These are phyloP conservation scores for Oikopleura dioica DNA, from an alignment of 23 tunicate genomes.

Conservation along the genomic window DNA sequence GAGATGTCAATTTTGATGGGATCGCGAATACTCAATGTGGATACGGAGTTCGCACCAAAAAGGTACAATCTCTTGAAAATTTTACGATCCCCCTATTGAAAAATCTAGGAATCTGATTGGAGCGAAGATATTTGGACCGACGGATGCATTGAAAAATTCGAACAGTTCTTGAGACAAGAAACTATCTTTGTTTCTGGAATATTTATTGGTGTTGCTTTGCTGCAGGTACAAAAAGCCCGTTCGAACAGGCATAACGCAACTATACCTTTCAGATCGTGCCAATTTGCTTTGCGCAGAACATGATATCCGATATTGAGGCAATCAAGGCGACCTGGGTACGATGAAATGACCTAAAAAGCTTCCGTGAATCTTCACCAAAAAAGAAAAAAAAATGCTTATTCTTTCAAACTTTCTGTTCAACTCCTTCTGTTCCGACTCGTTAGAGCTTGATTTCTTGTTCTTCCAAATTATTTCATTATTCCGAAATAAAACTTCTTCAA, in stretches of 20 bases:
- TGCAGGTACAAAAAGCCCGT: conserved; percentile 45
- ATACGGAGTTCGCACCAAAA: conserved; percentile 42
- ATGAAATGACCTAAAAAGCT: too few species aligned
- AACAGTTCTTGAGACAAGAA: conserved; percentile 46
- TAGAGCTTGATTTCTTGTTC: too few species aligned
- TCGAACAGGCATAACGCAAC: too few species aligned
- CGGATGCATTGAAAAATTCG: conserved; percentile 49
- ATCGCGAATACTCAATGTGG: conserved; percentile 74
- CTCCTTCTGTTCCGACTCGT: too few species aligned
- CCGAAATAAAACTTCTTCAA: too few species aligned
- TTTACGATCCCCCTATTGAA: too few species aligned
- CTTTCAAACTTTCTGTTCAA: too few species aligned
- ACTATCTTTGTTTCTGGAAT: conserved; percentile 43
- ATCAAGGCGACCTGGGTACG: conserved; percentile 66
- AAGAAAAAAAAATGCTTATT: too few species aligned
- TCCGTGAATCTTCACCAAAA: too few species aligned
- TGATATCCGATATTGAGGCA: conserved; percentile 60
- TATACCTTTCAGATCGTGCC: conserved; percentile 76
- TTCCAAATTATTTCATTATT: too few species aligned
- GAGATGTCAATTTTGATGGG: background rate
- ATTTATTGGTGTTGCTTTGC: conserved; percentile 48
- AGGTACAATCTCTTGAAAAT: too few species aligned
- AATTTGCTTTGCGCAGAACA: conserved; percentile 77
- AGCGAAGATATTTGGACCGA: conserved; percentile 21
- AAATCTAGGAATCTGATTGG: conserved; percentile 20